Base-by-base conservation (phyloP, 2,113 vertebrate genomes). In the Nansenia antarctica region DNA sequence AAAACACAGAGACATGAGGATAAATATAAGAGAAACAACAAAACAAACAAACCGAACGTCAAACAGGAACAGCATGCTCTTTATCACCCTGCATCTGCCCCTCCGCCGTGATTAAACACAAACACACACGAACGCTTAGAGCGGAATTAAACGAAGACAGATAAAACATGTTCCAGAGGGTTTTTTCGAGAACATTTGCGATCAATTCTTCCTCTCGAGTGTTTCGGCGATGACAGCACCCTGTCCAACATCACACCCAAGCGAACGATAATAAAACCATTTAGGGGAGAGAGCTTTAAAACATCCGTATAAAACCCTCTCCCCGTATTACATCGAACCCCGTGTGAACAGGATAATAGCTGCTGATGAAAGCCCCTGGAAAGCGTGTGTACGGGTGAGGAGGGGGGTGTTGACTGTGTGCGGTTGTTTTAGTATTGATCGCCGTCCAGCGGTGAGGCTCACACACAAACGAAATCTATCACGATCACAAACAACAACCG, bases 21-120 rank as follows among this genome's bases (percentile, higher is more conserved):
- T 49, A 15, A 49, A 49, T 49, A 12, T n/a, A 49, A 49, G 18
- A 3, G 14, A 49, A 49, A 29, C 34, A 71, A 65, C 32, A 69
- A 74, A 78, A 67, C 26, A 76, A 52, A 35, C 53, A 53, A 5
- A 42, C 12, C 39, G 18, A 42, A 42, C 18, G 18, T 18, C 15
- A 42, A 18, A n/a, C n/a, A n/a, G n/a, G n/a, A n/a, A n/a, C n/a
- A n/a, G n/a, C n/a, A n/a, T n/a, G n/a, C n/a, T n/a, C n/a, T n/a
- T n/a, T n/a, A n/a, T n/a, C n/a, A n/a, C n/a, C n/a, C n/a, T n/a
- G n/a, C n/a, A n/a, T n/a, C n/a, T n/a, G n/a, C n/a, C n/a, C n/a
- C n/a, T n/a, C n/a, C n/a, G n/a, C n/a, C n/a, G n/a, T n/a, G n/a
- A n/a, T n/a, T n/a, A n/a, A n/a, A n/a, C n/a, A n/a, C n/a, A n/a